These are phyloP conservation scores for Troides helena DNA, from an alignment of 2,888 invertebrate genomes.

Conservation along the genomic window DNA sequence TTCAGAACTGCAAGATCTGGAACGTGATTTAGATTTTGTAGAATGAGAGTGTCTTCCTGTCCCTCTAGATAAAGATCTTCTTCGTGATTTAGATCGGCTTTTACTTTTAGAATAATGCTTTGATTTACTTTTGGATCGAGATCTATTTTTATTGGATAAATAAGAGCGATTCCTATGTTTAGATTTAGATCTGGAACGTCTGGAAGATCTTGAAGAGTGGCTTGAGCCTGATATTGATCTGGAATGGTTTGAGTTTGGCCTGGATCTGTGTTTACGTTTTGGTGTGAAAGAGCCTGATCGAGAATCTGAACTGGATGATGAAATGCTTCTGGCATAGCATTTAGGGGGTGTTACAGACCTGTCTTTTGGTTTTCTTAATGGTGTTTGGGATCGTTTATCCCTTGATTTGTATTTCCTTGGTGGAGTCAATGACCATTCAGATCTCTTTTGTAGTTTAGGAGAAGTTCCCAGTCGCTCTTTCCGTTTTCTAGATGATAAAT, in stretches of 20 bases:
- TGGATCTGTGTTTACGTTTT: slow-evolving; percentile 43
- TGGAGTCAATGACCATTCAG: slow-evolving; percentile 47
- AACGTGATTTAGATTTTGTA: slow-evolving; percentile 52
- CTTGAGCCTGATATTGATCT: slow-evolving; percentile 43
- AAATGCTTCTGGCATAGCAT: slow-evolving; percentile 59
- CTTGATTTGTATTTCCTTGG: slow-evolving; percentile 50
- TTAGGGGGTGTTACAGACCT: slow-evolving; percentile 68
- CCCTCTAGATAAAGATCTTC: slow-evolving; percentile 37
- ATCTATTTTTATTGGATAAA: slow-evolving; percentile 45
- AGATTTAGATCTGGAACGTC: slow-evolving; percentile 45
- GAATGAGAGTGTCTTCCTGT: slow-evolving; percentile 44
- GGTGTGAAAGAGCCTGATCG: slow-evolving; percentile 50
- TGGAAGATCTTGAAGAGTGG: slow-evolving; percentile 47
- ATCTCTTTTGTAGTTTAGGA: slow-evolving; percentile 47
- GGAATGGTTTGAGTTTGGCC: slow-evolving; percentile 43
- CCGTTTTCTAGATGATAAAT: slow-evolving; percentile 45
- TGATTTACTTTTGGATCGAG: slow-evolving; percentile 52
- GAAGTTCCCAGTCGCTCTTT: slow-evolving; percentile 36
- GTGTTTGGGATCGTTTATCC: slow-evolving; percentile 45
- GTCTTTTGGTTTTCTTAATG: slow-evolving; percentile 52
- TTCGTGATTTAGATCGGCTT: slow-evolving; percentile 37
- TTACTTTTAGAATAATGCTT: slow-evolving; percentile 45
- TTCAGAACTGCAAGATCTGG: slow-evolving; percentile 47
- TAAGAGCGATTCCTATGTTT: slow-evolving; percentile 45
- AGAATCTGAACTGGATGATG: slow-evolving; percentile 56